Percentiles rank a stretch among this genome's conserved stretches.
Conservation (phyloP, 2,888 invertebrate genomes). For the Atethmia centrago region DNA sequence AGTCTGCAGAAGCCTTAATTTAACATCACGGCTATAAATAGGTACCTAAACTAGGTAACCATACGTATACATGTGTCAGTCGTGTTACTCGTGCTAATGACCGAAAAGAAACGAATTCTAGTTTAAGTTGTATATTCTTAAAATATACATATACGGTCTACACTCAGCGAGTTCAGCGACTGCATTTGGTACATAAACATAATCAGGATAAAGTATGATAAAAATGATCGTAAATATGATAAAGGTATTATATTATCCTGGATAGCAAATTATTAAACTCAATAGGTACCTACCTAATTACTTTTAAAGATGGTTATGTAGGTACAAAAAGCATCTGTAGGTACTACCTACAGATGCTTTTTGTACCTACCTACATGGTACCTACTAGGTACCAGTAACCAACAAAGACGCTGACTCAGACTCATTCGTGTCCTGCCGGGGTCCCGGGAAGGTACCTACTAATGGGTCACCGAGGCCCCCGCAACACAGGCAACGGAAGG, state of each 20-base stretch:
- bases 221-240: too few relatives aligned
- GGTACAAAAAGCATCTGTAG: neutral
- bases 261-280: neutral
- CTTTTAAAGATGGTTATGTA: neutral
- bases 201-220: neutral
- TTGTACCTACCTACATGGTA: too few relatives aligned
- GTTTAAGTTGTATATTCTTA: conserved; percentile 35
- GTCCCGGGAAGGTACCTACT: too few relatives aligned
- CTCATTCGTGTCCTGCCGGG: too few relatives aligned
- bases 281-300: neutral
- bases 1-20: too few relatives aligned
- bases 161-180: conserved; percentile 27
- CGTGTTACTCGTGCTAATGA: conserved; percentile 22
- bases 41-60: conserved; percentile 1
- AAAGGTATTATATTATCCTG: too few relatives aligned
- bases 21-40: too few relatives aligned
- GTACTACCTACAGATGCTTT: too few relatives aligned
- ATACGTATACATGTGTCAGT: conserved; percentile 23
- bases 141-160: neutral
- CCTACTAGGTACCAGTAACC: neutral
- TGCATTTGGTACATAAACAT: neutral
- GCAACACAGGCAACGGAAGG: too few relatives aligned
- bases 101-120: conserved; percentile 32
- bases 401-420: neutral
- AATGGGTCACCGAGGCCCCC: too few relatives aligned